These are phyloP conservation scores for Saguinus midas DNA, from an alignment of 2,113 vertebrate species.

Conservation along the genomic window DNA sequence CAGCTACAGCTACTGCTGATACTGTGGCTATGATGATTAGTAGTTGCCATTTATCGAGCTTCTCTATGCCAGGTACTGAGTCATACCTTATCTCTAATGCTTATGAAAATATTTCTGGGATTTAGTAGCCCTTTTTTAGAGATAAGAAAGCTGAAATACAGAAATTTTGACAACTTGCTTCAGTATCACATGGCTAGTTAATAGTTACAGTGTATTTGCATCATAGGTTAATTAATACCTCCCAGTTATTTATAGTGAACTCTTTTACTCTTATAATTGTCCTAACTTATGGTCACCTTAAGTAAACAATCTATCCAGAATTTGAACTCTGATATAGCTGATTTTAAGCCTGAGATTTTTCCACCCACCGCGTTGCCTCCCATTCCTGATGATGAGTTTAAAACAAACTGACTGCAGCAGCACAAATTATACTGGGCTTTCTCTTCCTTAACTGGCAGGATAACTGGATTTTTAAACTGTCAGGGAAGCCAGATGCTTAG, in stretches of 20 bases:
- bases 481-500: neutral
- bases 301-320: neutral
- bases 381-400: neutral
- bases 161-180: conserved; percentile 24
- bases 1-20: neutral
- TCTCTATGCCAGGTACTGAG: neutral
- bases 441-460: neutral
- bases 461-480: neutral
- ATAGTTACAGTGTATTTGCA: neutral
- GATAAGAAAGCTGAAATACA: neutral
- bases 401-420: neutral
- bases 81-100: neutral
- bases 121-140: neutral
- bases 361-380: neutral
- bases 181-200: neutral
- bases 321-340: neutral
- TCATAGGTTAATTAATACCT: neutral
- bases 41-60: neutral
- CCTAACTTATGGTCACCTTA: neutral
- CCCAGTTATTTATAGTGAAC: neutral
- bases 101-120: neutral
- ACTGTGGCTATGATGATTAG: too few species aligned
- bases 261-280: neutral
- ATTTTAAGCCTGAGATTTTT: neutral
- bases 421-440: neutral